phyloP scores from a whole-genome alignment of 1,140 invertebrate species.

The Aphaenogaster rudis region DNA sequence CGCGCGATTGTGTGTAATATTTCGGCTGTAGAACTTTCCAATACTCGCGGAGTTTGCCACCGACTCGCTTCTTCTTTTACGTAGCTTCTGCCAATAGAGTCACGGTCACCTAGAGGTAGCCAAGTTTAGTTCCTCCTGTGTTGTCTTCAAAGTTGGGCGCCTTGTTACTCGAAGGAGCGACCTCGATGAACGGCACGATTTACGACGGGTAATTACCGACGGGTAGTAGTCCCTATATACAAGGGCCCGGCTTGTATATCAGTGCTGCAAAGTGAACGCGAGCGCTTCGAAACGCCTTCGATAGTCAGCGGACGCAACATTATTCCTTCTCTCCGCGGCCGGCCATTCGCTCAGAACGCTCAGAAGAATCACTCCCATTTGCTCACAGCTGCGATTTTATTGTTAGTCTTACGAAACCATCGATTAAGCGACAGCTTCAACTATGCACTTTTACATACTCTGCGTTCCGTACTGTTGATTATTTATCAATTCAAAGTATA shows the following conservation, averaged over 20 bases:
- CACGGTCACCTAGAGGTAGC: conserved; percentile 23
- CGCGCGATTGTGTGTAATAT: too few species aligned
- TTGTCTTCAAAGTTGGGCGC: conserved; percentile 72
- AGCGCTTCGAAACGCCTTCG: conserved; percentile 47
- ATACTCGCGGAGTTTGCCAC: not conserved
- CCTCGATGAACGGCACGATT: conserved; percentile 75
- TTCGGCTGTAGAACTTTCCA: not conserved
- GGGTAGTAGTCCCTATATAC: conserved; percentile 58
- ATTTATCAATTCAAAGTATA: not conserved
- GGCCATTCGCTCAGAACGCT: conserved; percentile 27
- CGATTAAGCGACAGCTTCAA: not conserved
- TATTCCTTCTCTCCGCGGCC: conserved; percentile 48
- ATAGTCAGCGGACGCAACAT: conserved; percentile 40
- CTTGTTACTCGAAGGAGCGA: conserved; percentile 74
- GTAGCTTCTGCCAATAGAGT: not conserved
- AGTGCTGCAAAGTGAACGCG: conserved; percentile 22
- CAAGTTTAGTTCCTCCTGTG: conserved; percentile 51
- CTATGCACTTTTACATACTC: not conserved
- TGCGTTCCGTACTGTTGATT: not conserved
- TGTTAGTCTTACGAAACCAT: not conserved
- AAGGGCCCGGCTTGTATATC: conserved; percentile 64
- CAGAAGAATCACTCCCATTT: conserved; percentile 5
- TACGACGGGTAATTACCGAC: conserved; percentile 78
- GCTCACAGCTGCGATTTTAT: conserved; percentile 35
- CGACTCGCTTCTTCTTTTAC: not conserved